phyloP scores from a whole-genome alignment of 1,140 invertebrate genomes.

The Xylocopa sonorina region DNA sequence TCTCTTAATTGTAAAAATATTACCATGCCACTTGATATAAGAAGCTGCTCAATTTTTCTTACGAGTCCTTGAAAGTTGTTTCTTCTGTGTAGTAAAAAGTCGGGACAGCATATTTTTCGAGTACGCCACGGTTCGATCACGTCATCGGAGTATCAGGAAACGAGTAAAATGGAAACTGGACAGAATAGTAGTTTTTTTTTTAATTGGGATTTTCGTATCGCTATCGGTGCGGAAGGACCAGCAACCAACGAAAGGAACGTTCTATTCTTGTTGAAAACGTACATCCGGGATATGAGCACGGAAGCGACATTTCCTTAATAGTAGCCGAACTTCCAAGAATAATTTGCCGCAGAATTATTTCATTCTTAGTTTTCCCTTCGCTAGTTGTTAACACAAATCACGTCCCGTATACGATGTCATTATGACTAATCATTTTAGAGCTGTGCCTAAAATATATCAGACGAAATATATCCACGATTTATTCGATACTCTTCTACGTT shows the following conservation, averaged over 20 bases:
- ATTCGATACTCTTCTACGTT: too few species aligned
- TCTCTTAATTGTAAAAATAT: too few species aligned
- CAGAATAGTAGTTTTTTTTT: background rate
- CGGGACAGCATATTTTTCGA: too few species aligned
- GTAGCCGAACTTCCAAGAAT: constrained; percentile 28
- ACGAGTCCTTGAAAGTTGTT: too few species aligned
- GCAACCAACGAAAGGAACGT: background rate
- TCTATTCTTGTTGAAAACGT: constrained; percentile 30
- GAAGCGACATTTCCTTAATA: constrained; percentile 41
- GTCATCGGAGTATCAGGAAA: too few species aligned
- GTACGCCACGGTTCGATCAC: too few species aligned
- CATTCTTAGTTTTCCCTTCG: constrained; percentile 6
- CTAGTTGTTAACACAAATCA: background rate
- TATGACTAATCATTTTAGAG: background rate
- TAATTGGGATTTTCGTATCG: background rate
- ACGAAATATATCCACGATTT: background rate
- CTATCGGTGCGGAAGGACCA: background rate
- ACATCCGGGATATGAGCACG: constrained; percentile 23
- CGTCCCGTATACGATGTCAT: background rate
- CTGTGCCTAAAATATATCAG: background rate
- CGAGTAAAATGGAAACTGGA: too few species aligned
- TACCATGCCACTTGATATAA: too few species aligned
- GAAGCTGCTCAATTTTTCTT: too few species aligned
- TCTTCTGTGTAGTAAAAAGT: too few species aligned
- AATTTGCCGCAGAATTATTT: constrained; percentile 23